Percentiles rank a stretch among this genome's conserved stretches.
Conservation (phyloP, 2,888 invertebrate species). For the Yponomeuta sedellus region DNA sequence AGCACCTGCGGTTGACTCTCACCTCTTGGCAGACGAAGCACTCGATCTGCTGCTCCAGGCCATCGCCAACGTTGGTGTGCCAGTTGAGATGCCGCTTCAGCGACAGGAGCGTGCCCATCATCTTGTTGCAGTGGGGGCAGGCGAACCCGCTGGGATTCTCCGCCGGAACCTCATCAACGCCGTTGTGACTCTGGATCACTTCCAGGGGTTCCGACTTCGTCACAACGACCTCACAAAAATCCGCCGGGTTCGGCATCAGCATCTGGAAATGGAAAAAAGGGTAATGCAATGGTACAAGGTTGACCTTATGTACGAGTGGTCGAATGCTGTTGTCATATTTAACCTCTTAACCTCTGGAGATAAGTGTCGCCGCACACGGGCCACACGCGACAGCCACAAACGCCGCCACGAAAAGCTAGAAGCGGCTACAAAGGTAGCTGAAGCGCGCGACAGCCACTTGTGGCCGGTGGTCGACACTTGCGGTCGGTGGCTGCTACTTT, state of each 20-base stretch:
- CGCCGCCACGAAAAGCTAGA: no score
- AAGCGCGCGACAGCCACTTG: no score
- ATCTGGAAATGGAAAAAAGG: constrained; percentile 16
- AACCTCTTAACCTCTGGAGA: no score
- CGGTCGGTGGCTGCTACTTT: no score
- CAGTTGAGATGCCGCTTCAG: constrained; percentile 67
- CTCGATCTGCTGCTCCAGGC: constrained; percentile 50
- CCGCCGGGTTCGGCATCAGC: constrained; percentile 51
- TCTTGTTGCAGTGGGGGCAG: constrained; percentile 64
- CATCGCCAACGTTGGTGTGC: constrained; percentile 61
- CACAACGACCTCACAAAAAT: constrained; percentile 77
- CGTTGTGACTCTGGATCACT: constrained; percentile 68
- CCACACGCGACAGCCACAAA: no score
- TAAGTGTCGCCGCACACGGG: no score
- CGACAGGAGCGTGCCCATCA: constrained; percentile 59
- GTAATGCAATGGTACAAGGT: no score
- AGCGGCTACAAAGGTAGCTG: no score
- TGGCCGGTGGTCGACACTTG: no score
- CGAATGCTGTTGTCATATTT: no score
- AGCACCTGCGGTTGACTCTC: constrained; percentile 19
- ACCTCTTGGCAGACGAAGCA: constrained; percentile 70
- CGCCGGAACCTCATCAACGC: constrained; percentile 56
- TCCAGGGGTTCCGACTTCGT: constrained; percentile 73
- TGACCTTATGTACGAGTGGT: no score
- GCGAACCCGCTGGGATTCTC: constrained; percentile 46